phyloP scores from a whole-genome alignment of 2,797 vertebrate genomes.

The Paedocypris micromegethes region DNA sequence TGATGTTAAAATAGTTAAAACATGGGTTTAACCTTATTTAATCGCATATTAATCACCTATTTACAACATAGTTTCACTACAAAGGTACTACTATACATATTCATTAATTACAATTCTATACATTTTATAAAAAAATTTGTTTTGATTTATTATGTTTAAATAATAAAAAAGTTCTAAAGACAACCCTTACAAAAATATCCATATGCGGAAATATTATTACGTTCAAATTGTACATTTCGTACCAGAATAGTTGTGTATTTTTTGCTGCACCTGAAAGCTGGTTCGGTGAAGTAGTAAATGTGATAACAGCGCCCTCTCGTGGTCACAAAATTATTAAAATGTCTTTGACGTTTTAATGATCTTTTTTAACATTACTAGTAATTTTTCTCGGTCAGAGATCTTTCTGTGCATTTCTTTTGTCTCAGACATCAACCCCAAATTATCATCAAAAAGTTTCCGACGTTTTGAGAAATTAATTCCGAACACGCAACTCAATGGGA shows the following conservation, averaged over 20 bases:
- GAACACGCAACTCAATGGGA: background rate
- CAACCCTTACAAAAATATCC: too few relatives aligned
- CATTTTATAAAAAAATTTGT: too few relatives aligned
- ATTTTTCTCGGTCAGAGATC: background rate
- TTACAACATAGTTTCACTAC: too few relatives aligned
- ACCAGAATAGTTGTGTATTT: background rate
- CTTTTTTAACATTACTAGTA: background rate
- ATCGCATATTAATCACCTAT: too few relatives aligned
- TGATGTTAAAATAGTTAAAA: too few relatives aligned
- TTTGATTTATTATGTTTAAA: too few relatives aligned
- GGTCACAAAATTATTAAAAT: background rate
- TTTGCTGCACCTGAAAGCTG: background rate
- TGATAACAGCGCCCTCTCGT: constrained; percentile 12
- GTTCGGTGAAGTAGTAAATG: background rate
- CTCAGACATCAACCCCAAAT: background rate
- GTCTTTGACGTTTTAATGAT: background rate
- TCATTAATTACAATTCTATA: too few relatives aligned
- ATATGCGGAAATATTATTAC: too few relatives aligned
- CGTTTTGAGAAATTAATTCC: background rate
- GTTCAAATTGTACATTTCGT: too few relatives aligned
- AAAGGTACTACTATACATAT: too few relatives aligned
- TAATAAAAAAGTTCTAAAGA: too few relatives aligned
- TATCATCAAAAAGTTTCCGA: constrained; percentile 3
- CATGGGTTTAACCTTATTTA: too few relatives aligned
- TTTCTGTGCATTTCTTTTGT: background rate